These are phyloP conservation scores for Labeo calbasu DNA, from an alignment of 2,797 vertebrate genomes.

Conservation along the genomic window DNA sequence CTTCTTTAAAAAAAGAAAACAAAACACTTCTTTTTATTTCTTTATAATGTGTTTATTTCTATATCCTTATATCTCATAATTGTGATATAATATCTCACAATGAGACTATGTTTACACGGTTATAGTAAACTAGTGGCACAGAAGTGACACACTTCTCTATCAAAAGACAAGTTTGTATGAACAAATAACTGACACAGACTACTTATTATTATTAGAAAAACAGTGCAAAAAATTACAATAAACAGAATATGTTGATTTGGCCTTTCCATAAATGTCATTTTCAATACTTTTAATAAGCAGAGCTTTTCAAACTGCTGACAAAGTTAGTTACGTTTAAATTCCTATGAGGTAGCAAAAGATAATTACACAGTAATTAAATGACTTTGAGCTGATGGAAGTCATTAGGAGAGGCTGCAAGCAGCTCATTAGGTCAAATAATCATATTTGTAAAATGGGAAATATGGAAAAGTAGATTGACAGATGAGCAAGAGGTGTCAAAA, in stretches of 20 bases:
- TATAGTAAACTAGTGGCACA: neutral
- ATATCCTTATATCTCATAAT: neutral
- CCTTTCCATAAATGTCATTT: neutral
- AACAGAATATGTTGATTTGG: neutral
- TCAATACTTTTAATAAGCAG: neutral
- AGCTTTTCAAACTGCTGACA: neutral
- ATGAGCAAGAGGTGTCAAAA: too few species aligned
- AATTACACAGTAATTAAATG: conserved; percentile 23
- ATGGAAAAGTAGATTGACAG: neutral
- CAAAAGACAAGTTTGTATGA: neutral
- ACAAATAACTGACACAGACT: neutral
- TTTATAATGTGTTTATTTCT: neutral
- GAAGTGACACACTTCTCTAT: neutral
- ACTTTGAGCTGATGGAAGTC: conserved; percentile 1
- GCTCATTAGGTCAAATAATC: conserved; percentile 23
- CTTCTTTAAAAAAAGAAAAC: neutral
- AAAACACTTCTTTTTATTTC: neutral
- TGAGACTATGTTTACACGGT: neutral
- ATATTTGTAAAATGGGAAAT: neutral
- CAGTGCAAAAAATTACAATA: neutral
- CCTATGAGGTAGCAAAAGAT: conserved; percentile 16
- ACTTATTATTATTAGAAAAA: neutral
- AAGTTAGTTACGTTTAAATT: neutral
- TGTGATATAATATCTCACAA: neutral
- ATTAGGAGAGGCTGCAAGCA: conserved; percentile 19